These are phyloP conservation scores for Apodemus speciosus DNA, from an alignment of 2,113 vertebrate genomes.

Conservation along the genomic window DNA sequence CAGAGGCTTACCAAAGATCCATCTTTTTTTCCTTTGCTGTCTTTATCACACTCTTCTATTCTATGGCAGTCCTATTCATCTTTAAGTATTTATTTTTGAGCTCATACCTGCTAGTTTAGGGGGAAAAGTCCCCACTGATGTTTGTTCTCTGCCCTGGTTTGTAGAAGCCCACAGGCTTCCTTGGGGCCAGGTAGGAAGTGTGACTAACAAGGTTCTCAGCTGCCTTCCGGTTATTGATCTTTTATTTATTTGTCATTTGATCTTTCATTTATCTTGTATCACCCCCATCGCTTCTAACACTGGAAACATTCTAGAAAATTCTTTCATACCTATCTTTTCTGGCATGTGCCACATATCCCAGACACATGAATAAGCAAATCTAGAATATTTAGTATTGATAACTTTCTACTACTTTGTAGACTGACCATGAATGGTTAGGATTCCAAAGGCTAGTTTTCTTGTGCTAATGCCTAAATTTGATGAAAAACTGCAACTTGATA, in stretches of 20 bases:
- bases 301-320: conserved; percentile 16
- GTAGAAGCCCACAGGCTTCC: not conserved
- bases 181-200: not conserved
- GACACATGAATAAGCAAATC: not conserved
- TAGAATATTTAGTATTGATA: not conserved
- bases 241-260: conserved; percentile 70
- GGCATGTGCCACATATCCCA: not conserved
- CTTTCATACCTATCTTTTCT: not conserved
- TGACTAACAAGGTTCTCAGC: conserved; percentile 37
- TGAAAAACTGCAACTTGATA: not conserved
- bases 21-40: not conserved
- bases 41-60: not conserved
- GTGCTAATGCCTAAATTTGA: not conserved
- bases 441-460: not conserved
- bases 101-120: conserved; percentile 7
- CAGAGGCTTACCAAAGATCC: not conserved
- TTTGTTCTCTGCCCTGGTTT: conserved; percentile 34
- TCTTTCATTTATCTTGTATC: conserved; percentile 72
- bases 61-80: not conserved
- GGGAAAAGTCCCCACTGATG: conserved; percentile 29
- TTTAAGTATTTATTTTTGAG: conserved; percentile 47
- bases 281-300: conserved; percentile 19
- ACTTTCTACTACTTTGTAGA: not conserved
- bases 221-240: conserved; percentile 65
- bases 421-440: not conserved